phyloP scores from a whole-genome alignment of 2,797 vertebrate species.

The Thaleichthys pacificus region DNA sequence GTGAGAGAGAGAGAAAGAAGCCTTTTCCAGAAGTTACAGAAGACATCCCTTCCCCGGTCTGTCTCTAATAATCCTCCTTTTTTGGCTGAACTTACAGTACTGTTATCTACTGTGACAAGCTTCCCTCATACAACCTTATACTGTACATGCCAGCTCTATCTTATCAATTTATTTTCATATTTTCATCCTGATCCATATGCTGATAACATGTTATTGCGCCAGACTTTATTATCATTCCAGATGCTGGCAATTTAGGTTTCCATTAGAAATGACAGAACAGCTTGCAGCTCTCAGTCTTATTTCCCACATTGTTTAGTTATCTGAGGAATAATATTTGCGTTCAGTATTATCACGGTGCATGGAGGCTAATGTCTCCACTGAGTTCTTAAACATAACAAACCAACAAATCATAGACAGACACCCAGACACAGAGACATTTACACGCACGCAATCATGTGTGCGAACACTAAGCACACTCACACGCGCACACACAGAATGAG shows the following conservation, averaged over 20 bases:
- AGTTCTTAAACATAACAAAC: constrained; percentile 37
- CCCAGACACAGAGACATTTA: not conserved
- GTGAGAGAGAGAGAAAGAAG: too few species aligned
- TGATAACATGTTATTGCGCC: constrained; percentile 36
- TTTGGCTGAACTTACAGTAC: not conserved
- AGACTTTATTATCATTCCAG: constrained; percentile 51
- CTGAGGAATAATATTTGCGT: constrained; percentile 54
- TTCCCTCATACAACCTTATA: not conserved
- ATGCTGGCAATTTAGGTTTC: constrained; percentile 26
- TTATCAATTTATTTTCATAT: constrained; percentile 4
- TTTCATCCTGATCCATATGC: not conserved
- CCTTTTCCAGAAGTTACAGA: too few species aligned
- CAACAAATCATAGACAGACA: constrained; percentile 42
- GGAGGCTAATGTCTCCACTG: constrained; percentile 19
- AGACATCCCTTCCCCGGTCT: too few species aligned
- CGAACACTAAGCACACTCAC: constrained; percentile 3
- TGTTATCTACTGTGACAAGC: not conserved
- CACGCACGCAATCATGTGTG: not conserved
- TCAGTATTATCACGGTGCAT: constrained; percentile 44
- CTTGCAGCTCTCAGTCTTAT: constrained; percentile 13
- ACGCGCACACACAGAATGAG: constrained; percentile 26
- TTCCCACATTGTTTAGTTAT: constrained; percentile 47
- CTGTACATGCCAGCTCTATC: not conserved
- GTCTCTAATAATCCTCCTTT: too few species aligned
- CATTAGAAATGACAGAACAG: constrained; percentile 50